Conservation (phyloP, 1,140 invertebrate species). For the Lasioglossum baleicum region DNA sequence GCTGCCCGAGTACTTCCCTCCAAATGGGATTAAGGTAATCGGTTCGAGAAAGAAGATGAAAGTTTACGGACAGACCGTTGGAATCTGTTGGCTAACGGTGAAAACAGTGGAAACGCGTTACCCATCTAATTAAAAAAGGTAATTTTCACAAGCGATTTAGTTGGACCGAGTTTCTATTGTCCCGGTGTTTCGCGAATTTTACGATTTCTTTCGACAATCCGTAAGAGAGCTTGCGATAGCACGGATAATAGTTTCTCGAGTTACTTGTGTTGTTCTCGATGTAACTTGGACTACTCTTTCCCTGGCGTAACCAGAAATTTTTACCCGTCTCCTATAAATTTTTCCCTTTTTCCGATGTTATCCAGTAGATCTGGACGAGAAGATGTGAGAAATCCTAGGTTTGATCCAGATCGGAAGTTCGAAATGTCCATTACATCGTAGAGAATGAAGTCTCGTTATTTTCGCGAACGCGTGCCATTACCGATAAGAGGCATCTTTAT, state of each 20-base stretch:
- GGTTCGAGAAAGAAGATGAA: neutral
- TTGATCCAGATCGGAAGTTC: too few species aligned
- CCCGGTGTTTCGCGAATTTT: neutral
- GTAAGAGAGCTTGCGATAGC: too few species aligned
- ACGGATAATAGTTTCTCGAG: too few species aligned
- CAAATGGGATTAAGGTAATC: neutral
- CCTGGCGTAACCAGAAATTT: too few species aligned
- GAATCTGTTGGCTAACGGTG: neutral
- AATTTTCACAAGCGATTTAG: neutral
- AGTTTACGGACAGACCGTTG: neutral
- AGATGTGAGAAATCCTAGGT: too few species aligned
- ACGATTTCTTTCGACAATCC: too few species aligned
- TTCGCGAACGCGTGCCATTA: conserved; percentile 34
- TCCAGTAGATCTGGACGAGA: too few species aligned
- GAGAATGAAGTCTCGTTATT: conserved; percentile 43
- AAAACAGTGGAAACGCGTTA: neutral
- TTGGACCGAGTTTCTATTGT: neutral
- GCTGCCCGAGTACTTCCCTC: neutral
- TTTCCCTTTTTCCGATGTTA: too few species aligned
- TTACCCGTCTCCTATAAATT: too few species aligned
- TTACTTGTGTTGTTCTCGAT: too few species aligned
- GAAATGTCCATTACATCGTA: too few species aligned
- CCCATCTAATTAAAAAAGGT: neutral
- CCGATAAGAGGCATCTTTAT: conserved; percentile 48
- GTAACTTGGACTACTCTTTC: too few species aligned